These are phyloP conservation scores for Chorisops tibialis DNA, from an alignment of 2,888 invertebrate genomes.

Conservation along the genomic window DNA sequence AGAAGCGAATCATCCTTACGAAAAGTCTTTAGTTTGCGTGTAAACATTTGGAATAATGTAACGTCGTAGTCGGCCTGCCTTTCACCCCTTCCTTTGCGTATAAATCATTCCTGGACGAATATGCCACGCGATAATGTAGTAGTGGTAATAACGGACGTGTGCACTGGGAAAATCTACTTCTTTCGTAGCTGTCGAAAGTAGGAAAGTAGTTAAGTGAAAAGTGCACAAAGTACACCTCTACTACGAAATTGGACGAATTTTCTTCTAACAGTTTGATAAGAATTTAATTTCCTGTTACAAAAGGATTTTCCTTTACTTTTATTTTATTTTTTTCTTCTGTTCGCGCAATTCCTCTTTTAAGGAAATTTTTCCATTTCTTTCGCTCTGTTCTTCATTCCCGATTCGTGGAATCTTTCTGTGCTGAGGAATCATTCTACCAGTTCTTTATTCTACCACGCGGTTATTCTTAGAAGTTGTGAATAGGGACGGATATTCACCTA, in stretches of 20 bases:
- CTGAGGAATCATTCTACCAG: too few species aligned
- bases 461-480: too few species aligned
- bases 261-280: constrained; percentile 33
- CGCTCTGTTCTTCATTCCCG: background rate
- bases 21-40: constrained; percentile 24
- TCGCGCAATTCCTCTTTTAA: background rate
- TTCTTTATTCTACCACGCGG: too few species aligned
- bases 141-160: constrained; percentile 6
- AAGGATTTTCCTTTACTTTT: constrained; percentile 26
- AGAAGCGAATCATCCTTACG: background rate
- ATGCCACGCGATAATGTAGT: too few species aligned
- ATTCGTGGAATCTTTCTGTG: too few species aligned
- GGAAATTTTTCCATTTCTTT: constrained; percentile 11
- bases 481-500: too few species aligned
- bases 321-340: constrained; percentile 25
- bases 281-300: constrained; percentile 35
- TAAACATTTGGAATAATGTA: constrained; percentile 28
- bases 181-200: background rate
- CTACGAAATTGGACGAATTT: constrained; percentile 14
- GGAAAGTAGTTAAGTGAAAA: too few species aligned
- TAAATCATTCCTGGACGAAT: background rate
- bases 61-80: background rate
- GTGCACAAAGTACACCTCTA: background rate
- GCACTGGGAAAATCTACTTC: background rate
- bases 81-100: too few species aligned